These are phyloP conservation scores for Crossocerus cetratus DNA, from an alignment of 2,888 invertebrate species.

Conservation along the genomic window DNA sequence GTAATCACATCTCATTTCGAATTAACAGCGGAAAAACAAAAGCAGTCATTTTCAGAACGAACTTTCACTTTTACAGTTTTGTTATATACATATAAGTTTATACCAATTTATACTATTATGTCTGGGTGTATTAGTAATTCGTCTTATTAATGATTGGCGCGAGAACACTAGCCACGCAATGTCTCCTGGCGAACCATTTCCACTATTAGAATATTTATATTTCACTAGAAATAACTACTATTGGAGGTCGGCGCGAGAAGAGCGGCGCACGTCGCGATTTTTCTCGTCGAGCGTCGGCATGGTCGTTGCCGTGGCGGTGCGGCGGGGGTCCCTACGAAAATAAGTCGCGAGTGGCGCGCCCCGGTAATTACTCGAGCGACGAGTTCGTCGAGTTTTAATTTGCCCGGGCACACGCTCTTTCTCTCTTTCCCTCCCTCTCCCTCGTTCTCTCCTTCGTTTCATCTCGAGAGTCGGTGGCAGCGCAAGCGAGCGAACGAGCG, in stretches of 20 bases:
- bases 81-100: no score
- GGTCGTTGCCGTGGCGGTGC: constrained; percentile 32
- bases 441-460: not conserved
- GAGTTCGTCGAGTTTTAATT: constrained; percentile 58
- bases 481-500: constrained; percentile 12
- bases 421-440: not conserved
- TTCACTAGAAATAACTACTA: not conserved
- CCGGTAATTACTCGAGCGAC: constrained; percentile 56
- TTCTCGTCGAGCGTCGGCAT: constrained; percentile 25
- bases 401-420: constrained; percentile 34
- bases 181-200: no score
- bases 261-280: constrained; percentile 49
- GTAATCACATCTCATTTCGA: not conserved
- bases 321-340: constrained; percentile 53
- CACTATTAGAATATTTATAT: no score
- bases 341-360: constrained; percentile 52
- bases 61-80: no score
- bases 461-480: not conserved
- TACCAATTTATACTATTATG: no score
- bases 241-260: constrained; percentile 27
- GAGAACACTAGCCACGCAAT: no score
- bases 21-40: no score
- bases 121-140: no score
- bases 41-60: no score
- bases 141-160: no score